A percentile compares a stretch with the other conserved stretches of the same genome.
Evolutionary conservation across 1,140 invertebrate species (phyloP).

Genomic region (Acromyrmex charruanus): DNA sequence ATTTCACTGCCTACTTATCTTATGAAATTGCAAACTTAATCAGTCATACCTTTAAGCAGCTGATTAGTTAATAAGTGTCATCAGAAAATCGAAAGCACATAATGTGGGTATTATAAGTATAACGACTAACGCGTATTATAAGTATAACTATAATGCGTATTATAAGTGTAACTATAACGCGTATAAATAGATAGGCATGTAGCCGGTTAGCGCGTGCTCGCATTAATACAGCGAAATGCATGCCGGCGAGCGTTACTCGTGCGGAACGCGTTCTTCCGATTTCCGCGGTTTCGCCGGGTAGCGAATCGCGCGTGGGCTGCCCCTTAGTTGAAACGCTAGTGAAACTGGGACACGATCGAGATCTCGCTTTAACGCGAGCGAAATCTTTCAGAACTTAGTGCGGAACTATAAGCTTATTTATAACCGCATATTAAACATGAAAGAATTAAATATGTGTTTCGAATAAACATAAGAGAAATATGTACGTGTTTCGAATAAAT

Average conservation of each 20-base stretch:
- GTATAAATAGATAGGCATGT: constrained; percentile 20
- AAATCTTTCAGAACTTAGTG: constrained; percentile 37
- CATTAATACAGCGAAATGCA: constrained; percentile 35
- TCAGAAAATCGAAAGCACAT: background rate
- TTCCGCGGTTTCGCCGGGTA: constrained; percentile 62
- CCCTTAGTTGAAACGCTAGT: background rate
- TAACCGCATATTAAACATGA: background rate
- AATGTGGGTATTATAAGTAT: too few relatives aligned
- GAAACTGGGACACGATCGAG: constrained; percentile 32
- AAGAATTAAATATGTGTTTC: constrained; percentile 8
- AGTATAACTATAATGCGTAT: too few relatives aligned
- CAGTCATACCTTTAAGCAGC: background rate
- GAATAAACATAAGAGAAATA: background rate
- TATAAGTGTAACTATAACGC: too few relatives aligned
- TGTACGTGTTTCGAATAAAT: background rate
- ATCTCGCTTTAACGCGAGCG: constrained; percentile 28
- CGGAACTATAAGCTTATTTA: constrained; percentile 1
- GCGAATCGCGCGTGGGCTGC: constrained; percentile 54
- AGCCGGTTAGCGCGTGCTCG: constrained; percentile 49
- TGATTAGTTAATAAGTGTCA: background rate
- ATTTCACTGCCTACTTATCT: background rate
- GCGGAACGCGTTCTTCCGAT: constrained; percentile 69
- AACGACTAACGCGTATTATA: too few relatives aligned
- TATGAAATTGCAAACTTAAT: constrained; percentile 5
- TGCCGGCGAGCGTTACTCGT: constrained; percentile 54